Percentiles rank a stretch among this genome's conserved stretches.
Evolutionary conservation across 2,113 vertebrate genomes (phyloP).

Genomic region (Salvelinus alpinus): DNA sequence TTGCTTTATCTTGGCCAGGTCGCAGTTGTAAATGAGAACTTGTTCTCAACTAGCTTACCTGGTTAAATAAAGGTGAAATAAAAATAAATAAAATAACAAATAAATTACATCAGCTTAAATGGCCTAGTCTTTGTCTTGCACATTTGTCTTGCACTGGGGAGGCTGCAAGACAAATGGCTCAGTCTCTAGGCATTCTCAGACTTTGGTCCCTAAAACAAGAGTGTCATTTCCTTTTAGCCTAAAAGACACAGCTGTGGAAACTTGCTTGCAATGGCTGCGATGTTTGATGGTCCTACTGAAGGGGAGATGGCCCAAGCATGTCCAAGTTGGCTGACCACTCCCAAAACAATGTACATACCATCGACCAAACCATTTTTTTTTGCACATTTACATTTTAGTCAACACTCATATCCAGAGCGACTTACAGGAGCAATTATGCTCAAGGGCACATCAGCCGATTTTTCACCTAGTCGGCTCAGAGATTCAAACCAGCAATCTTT

Average conservation of each 20-base stretch:
- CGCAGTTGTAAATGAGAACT: too few relatives aligned
- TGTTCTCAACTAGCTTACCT: too few relatives aligned
- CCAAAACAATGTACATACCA: background rate
- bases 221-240: slow-evolving; percentile 20
- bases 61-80: too few relatives aligned
- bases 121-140: too few relatives aligned
- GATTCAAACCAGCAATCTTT: too few relatives aligned
- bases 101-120: too few relatives aligned
- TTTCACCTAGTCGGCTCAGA: too few relatives aligned
- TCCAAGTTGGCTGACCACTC: background rate
- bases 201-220: slow-evolving; percentile 32
- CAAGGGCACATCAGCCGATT: too few relatives aligned
- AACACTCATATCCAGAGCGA: background rate
- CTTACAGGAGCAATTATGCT: too few relatives aligned
- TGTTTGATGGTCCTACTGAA: slow-evolving; percentile 8
- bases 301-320: background rate
- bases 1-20: too few relatives aligned
- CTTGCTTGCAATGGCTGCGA: slow-evolving; percentile 15
- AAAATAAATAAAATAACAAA: too few relatives aligned
- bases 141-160: background rate
- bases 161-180: slow-evolving; percentile 16
- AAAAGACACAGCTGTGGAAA: slow-evolving; percentile 47
- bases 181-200: background rate
- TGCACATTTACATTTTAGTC: background rate
- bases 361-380: too few relatives aligned